Evolutionary conservation across 2,888 invertebrate species (phyloP), one percentile per base, ranked within the genome.

Genomic region (Coecobrya sp.): DNA sequence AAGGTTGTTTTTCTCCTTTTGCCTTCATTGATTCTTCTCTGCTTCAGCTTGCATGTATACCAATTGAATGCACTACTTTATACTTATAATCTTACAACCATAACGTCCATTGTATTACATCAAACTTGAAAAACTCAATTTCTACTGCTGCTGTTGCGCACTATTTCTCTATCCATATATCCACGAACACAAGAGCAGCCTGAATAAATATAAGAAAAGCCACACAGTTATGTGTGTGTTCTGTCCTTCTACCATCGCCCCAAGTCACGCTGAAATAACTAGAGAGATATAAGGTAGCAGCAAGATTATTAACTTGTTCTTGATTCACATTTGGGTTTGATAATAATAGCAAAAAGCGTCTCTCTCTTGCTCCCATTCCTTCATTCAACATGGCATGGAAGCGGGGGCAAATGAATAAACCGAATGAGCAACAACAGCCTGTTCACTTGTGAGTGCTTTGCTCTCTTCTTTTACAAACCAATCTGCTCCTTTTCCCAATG

Each of bases 351-450:
- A 49, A 49, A 49, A 49, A 49, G 49, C 49, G 10, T 13, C 10
- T 49, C n/a, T n/a, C n/a, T n/a, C n/a, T 10, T 13, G 1, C 13
- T 49, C 49, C 49, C 1, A 49, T 36, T 36, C 36, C 7, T 7
- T 36, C 36, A 2, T 36, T 36, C 36, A n/a, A n/a, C n/a, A 36
- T 36, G 36, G 36, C 36, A 7, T 36, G 36, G 36, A 36, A 36
- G 36, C 49, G 10, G 36, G 49, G 36, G 79, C 62, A 86, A 91
- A 68, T 86, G 89, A 89, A 82, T 73, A 62, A 89, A n/a, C 30
- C 27, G 65, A 86, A 86, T 70, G 86, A 86, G 70, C 86, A 91
- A 86, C 91, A 86, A 82, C 91, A 91, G 87, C 87, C 84, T 91
- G 91, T 68, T 91, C 91, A 91, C 49, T 87, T 91, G 68, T 86